Evolutionary conservation across 2,888 invertebrate genomes (phyloP).

Genomic region (Acanthococcus lagerstroemiae): DNA sequence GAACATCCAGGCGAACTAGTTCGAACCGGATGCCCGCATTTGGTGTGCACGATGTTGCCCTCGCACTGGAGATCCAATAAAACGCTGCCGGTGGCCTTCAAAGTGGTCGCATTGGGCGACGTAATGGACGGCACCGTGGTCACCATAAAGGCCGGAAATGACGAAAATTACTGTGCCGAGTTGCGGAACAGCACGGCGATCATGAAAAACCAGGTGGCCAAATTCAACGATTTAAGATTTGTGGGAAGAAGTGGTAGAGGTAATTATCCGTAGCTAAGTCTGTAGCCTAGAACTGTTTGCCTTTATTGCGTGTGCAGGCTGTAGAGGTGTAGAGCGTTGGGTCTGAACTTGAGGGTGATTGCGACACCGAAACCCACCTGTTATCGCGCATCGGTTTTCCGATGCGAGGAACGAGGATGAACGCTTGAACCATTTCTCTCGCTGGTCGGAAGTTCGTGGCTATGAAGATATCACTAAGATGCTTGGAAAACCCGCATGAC

Average conservation of each 20-base stretch:
- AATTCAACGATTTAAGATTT: constrained; percentile 94
- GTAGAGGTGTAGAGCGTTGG: too few relatives aligned
- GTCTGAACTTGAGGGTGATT: too few relatives aligned
- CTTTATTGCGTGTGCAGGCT: too few relatives aligned
- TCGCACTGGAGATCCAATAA: constrained; percentile 96
- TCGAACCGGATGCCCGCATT: constrained; percentile 88
- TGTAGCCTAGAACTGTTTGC: too few relatives aligned
- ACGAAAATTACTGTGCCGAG: constrained; percentile 93
- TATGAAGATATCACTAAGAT: too few relatives aligned
- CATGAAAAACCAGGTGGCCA: constrained; percentile 94
- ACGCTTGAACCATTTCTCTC: too few relatives aligned
- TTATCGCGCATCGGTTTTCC: too few relatives aligned
- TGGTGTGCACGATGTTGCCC: constrained; percentile 79
- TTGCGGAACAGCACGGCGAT: constrained; percentile 84
- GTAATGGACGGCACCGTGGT: constrained; percentile 90
- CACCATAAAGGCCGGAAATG: constrained; percentile 88
- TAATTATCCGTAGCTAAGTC: too few relatives aligned
- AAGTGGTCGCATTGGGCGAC: constrained; percentile 84
- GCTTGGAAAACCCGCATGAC: too few relatives aligned
- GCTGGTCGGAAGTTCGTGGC: too few relatives aligned
- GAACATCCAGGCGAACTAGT: constrained; percentile 89
- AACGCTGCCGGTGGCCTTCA: constrained; percentile 89
- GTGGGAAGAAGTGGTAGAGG: constrained; percentile 95
- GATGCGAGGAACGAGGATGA: too few relatives aligned
- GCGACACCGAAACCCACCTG: too few relatives aligned